Percentiles rank a stretch among this genome's conserved stretches.
Conservation (phyloP, 2,113 vertebrate species). For the Uropsilus gracilis region DNA sequence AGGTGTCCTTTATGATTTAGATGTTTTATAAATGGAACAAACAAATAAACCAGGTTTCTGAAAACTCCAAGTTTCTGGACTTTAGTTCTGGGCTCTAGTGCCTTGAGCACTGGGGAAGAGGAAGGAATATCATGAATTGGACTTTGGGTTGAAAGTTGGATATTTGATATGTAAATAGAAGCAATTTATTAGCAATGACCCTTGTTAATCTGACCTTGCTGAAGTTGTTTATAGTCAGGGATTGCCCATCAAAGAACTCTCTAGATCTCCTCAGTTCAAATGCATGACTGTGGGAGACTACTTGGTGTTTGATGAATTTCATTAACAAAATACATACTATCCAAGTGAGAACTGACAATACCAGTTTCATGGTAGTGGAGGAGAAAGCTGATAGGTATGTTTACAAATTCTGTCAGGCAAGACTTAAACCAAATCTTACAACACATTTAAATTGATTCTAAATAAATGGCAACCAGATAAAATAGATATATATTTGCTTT, state of each 20-base stretch:
- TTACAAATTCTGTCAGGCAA: slow-evolving; percentile 80
- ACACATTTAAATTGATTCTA: slow-evolving; percentile 77
- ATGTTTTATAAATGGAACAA: slow-evolving; percentile 71
- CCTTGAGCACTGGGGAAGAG: not conserved
- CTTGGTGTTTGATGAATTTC: slow-evolving; percentile 67
- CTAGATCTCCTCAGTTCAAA: slow-evolving; percentile 48
- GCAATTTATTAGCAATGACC: not conserved
- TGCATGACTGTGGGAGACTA: slow-evolving; percentile 41
- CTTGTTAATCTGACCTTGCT: slow-evolving; percentile 54
- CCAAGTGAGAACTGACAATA: slow-evolving; percentile 74
- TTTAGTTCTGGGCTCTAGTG: slow-evolving; percentile 9
- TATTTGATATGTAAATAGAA: slow-evolving; percentile 52
- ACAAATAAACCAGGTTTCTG: slow-evolving; percentile 47
- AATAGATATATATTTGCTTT: slow-evolving; percentile 54
- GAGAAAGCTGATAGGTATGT: slow-evolving; percentile 80
- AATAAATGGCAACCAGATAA: slow-evolving; percentile 67
- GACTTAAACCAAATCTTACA: slow-evolving; percentile 81
- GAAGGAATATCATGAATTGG: slow-evolving; percentile 51
- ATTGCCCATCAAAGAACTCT: not conserved
- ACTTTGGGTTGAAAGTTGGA: not conserved
- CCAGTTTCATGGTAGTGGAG: slow-evolving; percentile 80
- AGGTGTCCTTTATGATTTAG: slow-evolving; percentile 70
- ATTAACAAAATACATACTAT: slow-evolving; percentile 67
- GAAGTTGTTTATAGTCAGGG: slow-evolving; percentile 68
- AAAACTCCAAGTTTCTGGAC: slow-evolving; percentile 59